phyloP scores from a whole-genome alignment of 2,113 vertebrate species.

The Corythornis madagascariensis region DNA sequence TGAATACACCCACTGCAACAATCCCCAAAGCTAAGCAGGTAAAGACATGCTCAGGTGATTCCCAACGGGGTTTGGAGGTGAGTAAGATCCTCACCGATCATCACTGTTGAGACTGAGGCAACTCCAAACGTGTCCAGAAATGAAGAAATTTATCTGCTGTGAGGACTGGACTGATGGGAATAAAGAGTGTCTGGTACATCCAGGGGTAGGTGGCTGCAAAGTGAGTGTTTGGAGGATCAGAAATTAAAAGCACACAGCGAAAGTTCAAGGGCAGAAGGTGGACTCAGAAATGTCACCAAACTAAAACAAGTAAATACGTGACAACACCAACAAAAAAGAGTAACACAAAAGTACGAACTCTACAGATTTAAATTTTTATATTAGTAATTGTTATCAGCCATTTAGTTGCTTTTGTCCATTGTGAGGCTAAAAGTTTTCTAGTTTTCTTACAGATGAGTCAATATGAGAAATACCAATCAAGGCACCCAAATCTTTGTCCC shows the following conservation, averaged over 20 bases:
- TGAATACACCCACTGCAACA: background rate
- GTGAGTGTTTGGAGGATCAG: background rate
- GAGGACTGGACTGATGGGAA: background rate
- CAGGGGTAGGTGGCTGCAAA: background rate
- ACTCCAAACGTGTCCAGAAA: constrained; percentile 37
- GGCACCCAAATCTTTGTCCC: background rate
- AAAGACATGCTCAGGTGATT: constrained; percentile 11
- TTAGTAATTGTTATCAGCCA: background rate
- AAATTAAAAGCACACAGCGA: background rate
- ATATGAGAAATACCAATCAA: background rate
- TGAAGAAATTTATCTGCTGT: background rate
- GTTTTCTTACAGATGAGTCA: background rate
- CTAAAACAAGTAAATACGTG: background rate
- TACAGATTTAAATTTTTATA: background rate
- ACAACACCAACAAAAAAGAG: background rate
- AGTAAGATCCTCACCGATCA: constrained; percentile 35
- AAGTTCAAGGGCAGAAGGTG: background rate
- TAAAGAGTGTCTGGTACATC: background rate
- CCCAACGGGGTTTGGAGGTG: constrained; percentile 4
- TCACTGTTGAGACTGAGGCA: background rate
- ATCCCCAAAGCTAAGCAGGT: background rate
- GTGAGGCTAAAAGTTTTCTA: background rate
- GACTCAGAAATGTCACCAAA: background rate
- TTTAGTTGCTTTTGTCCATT: background rate
- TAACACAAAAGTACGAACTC: background rate